These are phyloP conservation scores for Phataginus tetradactyla DNA, from an alignment of 2,797 vertebrate species.

Conservation along the genomic window DNA sequence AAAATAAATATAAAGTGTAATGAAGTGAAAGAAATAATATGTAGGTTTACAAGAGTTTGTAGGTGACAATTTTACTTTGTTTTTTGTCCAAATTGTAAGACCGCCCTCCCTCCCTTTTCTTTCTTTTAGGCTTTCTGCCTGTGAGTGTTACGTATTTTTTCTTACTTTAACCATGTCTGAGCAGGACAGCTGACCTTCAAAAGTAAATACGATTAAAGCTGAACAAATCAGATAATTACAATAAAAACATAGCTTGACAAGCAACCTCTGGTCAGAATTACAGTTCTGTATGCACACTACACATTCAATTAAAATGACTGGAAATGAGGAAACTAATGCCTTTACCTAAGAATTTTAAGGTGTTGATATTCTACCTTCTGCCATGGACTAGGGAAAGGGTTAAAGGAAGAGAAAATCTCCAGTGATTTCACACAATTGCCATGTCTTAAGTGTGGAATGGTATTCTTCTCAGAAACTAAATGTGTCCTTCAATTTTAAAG, in stretches of 20 bases:
- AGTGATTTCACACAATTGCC: not conserved
- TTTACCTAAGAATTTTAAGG: slow-evolving; percentile 74
- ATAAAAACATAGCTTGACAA: slow-evolving; percentile 89
- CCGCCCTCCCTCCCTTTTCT: not conserved
- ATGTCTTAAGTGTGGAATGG: not conserved
- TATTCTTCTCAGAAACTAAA: not conserved
- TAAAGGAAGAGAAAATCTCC: not conserved
- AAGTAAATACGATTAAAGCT: slow-evolving; percentile 88
- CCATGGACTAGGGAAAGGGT: not conserved
- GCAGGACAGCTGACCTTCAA: slow-evolving; percentile 88
- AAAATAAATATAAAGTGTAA: not conserved
- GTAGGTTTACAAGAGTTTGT: not conserved
- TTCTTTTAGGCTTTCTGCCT: slow-evolving; percentile 49
- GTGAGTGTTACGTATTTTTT: slow-evolving; percentile 73
- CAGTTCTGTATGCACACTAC: slow-evolving; percentile 83
- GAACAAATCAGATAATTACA: slow-evolving; percentile 90
- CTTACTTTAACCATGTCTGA: slow-evolving; percentile 77
- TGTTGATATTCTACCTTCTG: not conserved
- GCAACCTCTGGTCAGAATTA: slow-evolving; percentile 89
- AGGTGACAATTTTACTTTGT: not conserved
- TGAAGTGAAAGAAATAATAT: not conserved
- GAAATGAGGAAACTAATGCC: slow-evolving; percentile 78
- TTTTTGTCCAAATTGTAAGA: slow-evolving; percentile 46
- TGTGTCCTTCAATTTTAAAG: not conserved
- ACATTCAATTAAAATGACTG: slow-evolving; percentile 82